Evolutionary conservation across 1,140 invertebrate genomes (phyloP).

Genomic region (Orussus abietinus): DNA sequence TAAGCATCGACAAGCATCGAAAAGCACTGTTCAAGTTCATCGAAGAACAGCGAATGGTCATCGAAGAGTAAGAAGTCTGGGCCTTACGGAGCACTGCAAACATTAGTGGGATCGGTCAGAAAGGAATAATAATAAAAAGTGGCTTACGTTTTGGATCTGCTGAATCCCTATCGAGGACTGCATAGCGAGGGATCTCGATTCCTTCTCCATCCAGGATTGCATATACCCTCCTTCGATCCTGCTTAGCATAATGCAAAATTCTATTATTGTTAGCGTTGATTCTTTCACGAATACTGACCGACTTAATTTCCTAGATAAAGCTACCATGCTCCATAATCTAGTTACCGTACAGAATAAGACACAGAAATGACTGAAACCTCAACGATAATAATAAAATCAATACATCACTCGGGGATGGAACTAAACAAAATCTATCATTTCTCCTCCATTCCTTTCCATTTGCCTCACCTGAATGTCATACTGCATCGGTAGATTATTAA

Average conservation of each 20-base stretch:
- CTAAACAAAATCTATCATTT: too few species aligned
- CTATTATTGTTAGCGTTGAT: not conserved
- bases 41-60: too few species aligned
- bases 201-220: conserved; percentile 89
- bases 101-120: not conserved
- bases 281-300: not conserved
- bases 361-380: too few species aligned
- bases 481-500: conserved; percentile 98
- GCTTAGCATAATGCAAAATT: conserved; percentile 28
- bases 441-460: too few species aligned
- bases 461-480: conserved; percentile 84
- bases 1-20: too few species aligned
- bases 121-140: conserved; percentile 4
- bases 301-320: too few species aligned
- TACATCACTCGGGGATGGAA: too few species aligned
- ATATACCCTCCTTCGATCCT: conserved; percentile 92
- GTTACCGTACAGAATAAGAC: too few species aligned
- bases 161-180: conserved; percentile 92
- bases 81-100: conserved; percentile 2
- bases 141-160: conserved; percentile 81
- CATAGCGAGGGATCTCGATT: conserved; percentile 96
- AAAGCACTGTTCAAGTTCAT: too few species aligned
- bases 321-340: too few species aligned
- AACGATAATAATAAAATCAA: too few species aligned
- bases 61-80: too few species aligned